A percentile compares a stretch with the other conserved stretches of the same genome.
These are phyloP conservation scores for Python bivittatus DNA, from an alignment of 2,113 vertebrate genomes.

Conservation along the genomic window DNA sequence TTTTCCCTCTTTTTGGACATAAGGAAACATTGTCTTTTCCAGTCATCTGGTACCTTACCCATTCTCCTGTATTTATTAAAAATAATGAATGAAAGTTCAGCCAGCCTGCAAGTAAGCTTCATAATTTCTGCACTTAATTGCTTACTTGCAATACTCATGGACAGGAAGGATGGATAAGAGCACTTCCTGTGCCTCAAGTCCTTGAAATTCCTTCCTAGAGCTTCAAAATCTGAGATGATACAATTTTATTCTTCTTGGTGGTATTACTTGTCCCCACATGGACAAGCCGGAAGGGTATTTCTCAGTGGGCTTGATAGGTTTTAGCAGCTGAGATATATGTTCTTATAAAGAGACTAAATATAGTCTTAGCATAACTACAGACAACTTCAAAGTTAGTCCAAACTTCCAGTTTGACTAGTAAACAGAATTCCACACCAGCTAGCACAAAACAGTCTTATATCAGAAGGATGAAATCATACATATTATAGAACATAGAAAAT, in stretches of 20 bases:
- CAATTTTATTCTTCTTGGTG: background rate
- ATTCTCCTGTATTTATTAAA: background rate
- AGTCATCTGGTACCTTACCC: background rate
- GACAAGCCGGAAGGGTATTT: background rate
- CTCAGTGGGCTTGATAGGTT: background rate
- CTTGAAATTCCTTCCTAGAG: background rate
- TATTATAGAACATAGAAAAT: conserved; percentile 12
- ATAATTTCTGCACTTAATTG: background rate
- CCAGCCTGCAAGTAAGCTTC: background rate
- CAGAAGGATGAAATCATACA: conserved; percentile 30
- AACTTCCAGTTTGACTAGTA: conserved; percentile 10
- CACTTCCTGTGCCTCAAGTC: background rate
- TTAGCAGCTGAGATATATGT: background rate
- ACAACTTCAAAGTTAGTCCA: background rate
- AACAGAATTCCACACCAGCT: conserved; percentile 3
- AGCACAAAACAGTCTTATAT: conserved; percentile 14
- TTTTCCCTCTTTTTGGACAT: background rate
- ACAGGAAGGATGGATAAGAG: background rate
- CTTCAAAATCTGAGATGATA: background rate
- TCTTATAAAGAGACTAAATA: background rate
- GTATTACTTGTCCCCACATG: background rate
- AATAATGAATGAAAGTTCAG: background rate
- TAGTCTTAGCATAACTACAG: background rate
- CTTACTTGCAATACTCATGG: background rate
- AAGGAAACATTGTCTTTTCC: background rate